A percentile compares a stretch with the other conserved stretches of the same genome.
Conservation (phyloP, 2,888 invertebrate species). For the Pseudococcus longispinus region DNA sequence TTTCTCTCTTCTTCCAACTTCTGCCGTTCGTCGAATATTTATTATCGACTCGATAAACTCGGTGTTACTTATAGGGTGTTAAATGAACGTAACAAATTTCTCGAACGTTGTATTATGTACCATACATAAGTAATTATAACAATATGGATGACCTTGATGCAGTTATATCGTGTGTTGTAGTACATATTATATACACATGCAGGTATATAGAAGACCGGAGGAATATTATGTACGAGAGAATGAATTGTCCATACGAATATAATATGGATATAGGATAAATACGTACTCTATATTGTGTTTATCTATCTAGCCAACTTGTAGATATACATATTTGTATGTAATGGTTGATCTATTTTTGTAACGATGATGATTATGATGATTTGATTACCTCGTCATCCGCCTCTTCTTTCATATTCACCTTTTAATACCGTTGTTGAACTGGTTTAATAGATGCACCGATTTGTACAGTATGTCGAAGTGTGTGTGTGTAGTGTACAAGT, state of each 20-base stretch:
- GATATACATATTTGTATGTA: neutral
- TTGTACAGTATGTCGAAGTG: neutral
- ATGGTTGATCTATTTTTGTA: neutral
- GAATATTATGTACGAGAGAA: neutral
- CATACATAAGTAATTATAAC: neutral
- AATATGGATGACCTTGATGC: slow-evolving; percentile 17
- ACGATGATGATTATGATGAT: neutral
- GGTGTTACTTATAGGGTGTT: neutral
- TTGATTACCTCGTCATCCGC: neutral
- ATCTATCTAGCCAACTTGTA: no score
- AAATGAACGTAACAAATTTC: neutral
- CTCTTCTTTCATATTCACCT: neutral
- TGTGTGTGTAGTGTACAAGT: neutral
- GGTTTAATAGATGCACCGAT: neutral
- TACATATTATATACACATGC: neutral
- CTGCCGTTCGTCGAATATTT: neutral
- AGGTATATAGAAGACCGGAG: neutral
- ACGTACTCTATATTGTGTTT: no score
- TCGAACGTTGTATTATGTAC: neutral
- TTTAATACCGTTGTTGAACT: neutral
- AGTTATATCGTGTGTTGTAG: neutral
- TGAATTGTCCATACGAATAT: no score
- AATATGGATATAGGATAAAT: no score
- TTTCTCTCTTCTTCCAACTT: neutral
- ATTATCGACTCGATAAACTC: neutral